Evolutionary conservation across 2,113 vertebrate genomes (phyloP), one percentile per base, ranked within the genome.

Genomic region (Corythaixoides concolor): DNA sequence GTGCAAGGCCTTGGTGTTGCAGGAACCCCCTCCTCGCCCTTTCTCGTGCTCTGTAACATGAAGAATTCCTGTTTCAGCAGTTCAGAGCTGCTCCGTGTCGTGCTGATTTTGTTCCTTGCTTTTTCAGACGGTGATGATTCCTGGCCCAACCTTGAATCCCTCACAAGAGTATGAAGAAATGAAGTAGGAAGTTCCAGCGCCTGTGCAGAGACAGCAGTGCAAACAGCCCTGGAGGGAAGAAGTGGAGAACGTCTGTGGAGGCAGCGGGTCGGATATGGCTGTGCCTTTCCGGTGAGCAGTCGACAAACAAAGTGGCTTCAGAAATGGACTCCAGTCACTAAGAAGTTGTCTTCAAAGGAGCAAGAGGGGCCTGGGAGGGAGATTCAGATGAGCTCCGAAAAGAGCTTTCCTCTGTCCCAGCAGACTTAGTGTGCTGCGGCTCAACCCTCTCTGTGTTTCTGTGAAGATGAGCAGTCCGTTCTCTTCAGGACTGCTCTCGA

Each of bases 41-140:
- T 79, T 18, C 30, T n/a, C 18, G 0, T 4, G 16, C 78, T 52
- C 23, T 41, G 5, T 8, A 5, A 28, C 33, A 2, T 3, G 9
- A 26, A 10, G 16, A 10, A 16, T 30, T 23, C 45, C 35, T 5
- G 4, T 43, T 27, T 2, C 18, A 35, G 49, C 59, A 7, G 4
- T 6, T 82, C 19, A 3, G 64, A 43, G 68, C 41, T 33, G 27
- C 49, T 56, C 37, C 17, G 11, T 0, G 8, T 58, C 9, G 5
- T 39, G 22, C 39, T 97, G 88, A 97, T 77, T 58, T 22, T 30
- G 8, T 27, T 50, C 93, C 55, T 80, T 92, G 19, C 41, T 89
- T 33, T 97, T 98, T 32, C 98, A 99, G 99, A 99, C 99, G 1
- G 93, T 99, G 72, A 93, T 99, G 98, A 98, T 99, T 82, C 98